These are phyloP conservation scores for Ivindomyrus marchei DNA, from an alignment of 2,113 vertebrate genomes.

Conservation along the genomic window DNA sequence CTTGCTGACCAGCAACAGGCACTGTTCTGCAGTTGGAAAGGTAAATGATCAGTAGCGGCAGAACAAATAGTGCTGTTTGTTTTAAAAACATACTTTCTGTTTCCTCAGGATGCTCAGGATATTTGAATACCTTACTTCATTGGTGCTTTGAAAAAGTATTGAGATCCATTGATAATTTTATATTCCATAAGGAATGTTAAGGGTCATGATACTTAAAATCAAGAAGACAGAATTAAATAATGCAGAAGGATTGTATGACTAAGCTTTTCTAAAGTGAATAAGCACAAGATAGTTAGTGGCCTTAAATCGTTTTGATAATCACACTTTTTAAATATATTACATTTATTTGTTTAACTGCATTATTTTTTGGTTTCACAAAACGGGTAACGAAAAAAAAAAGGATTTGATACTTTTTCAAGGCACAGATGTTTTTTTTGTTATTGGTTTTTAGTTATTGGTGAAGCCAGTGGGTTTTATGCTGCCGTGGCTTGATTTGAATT, in stretches of 20 bases:
- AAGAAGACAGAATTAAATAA: not conserved
- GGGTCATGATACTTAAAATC: not conserved
- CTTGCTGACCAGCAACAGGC: conserved; percentile 58
- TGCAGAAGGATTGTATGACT: not conserved
- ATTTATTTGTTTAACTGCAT: not conserved
- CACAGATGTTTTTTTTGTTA: not conserved
- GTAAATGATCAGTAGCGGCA: conserved; percentile 25
- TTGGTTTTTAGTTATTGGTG: not conserved
- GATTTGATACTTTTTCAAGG: not conserved
- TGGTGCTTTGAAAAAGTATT: not conserved
- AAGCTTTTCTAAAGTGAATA: not conserved
- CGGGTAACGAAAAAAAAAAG: not conserved
- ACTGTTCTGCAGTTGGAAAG: conserved; percentile 62
- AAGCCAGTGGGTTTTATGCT: not conserved
- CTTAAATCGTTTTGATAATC: not conserved
- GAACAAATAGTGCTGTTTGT: not conserved
- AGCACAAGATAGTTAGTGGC: not conserved
- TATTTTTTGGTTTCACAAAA: not conserved
- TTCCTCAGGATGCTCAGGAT: not conserved
- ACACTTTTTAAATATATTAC: not conserved
- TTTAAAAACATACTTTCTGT: not conserved
- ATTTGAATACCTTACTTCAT: not conserved
- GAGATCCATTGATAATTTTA: not conserved
- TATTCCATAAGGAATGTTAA: not conserved
- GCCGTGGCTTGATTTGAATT: not conserved